Evolutionary conservation across 2,113 vertebrate genomes (phyloP).

Genomic region (Morone chrysops): DNA sequence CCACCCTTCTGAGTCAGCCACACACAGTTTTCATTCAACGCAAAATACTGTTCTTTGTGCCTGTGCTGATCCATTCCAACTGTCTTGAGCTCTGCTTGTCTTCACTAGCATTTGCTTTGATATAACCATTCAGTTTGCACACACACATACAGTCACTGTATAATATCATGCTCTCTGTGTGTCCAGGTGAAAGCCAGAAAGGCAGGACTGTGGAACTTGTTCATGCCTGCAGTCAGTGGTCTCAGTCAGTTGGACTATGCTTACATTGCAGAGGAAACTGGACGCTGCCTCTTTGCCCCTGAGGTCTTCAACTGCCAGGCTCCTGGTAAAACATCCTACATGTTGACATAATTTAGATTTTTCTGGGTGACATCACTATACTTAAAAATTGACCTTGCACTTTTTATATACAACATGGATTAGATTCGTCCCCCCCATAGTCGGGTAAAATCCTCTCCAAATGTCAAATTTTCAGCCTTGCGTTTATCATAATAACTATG

Average conservation of each 20-base stretch:
- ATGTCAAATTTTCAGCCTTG: not conserved
- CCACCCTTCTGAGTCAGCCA: not conserved
- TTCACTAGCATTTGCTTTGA: not conserved
- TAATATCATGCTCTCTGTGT: not conserved
- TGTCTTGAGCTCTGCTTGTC: not conserved
- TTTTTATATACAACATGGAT: not conserved
- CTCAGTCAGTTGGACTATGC: slow-evolving; percentile 94
- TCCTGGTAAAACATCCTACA: slow-evolving; percentile 85
- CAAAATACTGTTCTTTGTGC: not conserved
- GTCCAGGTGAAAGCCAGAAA: slow-evolving; percentile 88
- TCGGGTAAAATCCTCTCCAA: not conserved
- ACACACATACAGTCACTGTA: not conserved
- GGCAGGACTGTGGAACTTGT: slow-evolving; percentile 94
- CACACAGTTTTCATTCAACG: not conserved
- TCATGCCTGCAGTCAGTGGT: slow-evolving; percentile 90
- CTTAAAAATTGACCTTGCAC: not conserved
- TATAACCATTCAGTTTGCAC: not conserved
- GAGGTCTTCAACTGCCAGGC: slow-evolving; percentile 96
- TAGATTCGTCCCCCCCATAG: not conserved
- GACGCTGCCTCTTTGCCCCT: slow-evolving; percentile 89
- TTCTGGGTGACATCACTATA: not conserved
- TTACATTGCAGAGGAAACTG: slow-evolving; percentile 93
- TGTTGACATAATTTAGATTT: not conserved
- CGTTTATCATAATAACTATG: not conserved
- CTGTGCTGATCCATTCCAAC: not conserved